These are phyloP conservation scores for Aurelia sp. DNA, from an alignment of 30 jellyfish, hydroid and myxozoan genomes.

Conservation along the genomic window DNA sequence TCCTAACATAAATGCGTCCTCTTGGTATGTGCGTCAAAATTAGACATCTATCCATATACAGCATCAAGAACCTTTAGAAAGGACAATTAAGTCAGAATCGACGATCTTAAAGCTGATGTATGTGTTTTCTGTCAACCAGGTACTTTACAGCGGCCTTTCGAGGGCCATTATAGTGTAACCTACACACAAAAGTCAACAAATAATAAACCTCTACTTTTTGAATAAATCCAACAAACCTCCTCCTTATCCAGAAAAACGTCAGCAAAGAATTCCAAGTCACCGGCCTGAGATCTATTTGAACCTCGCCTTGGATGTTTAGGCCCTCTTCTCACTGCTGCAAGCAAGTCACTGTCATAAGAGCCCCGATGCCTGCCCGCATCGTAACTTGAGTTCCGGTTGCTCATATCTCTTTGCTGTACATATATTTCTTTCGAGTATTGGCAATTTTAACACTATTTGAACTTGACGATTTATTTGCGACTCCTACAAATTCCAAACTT, in stretches of 20 bases:
- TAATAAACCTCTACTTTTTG: too few relatives aligned
- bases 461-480: too few relatives aligned
- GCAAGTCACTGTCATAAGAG: background rate
- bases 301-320: slow-evolving; percentile 25
- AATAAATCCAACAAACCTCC: background rate
- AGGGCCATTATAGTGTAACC: background rate
- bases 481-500: too few relatives aligned
- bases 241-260: background rate
- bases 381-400: background rate
- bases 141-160: background rate
- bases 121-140: background rate
- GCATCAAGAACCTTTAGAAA: too few relatives aligned
- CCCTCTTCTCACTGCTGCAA: slow-evolving; percentile 14
- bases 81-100: too few relatives aligned
- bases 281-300: slow-evolving; percentile 21
- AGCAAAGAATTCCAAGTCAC: background rate
- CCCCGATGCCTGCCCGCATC: slow-evolving; percentile 22
- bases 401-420: background rate
- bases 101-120: too few relatives aligned
- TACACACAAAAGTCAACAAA: too few relatives aligned
- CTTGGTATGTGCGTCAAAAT: too few relatives aligned
- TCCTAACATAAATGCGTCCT: too few relatives aligned
- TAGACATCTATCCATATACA: too few relatives aligned
- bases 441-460: too few relatives aligned
- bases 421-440: too few relatives aligned